Evolutionary conservation across 1,140 invertebrate species (phyloP).

Genomic region (Apis laboriosa): DNA sequence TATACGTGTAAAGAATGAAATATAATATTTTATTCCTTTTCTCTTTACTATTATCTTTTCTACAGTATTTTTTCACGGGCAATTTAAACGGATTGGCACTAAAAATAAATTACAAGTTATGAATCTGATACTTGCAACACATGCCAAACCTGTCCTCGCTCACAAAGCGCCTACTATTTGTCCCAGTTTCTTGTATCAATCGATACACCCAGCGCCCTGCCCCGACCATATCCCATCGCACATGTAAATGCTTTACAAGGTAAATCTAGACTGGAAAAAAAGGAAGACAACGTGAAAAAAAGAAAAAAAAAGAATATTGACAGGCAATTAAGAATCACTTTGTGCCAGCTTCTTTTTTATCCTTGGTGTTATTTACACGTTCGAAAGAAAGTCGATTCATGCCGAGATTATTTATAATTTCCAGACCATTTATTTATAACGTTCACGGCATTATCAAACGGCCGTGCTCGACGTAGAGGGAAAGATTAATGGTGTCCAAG

Average conservation of each 20-base stretch:
- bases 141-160: not conserved
- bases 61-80: too few relatives aligned
- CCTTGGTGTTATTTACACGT: not conserved
- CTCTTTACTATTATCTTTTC: too few relatives aligned
- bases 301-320: not conserved
- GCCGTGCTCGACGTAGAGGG: too few relatives aligned
- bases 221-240: not conserved
- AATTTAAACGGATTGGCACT: too few relatives aligned
- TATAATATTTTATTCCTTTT: too few relatives aligned
- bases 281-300: not conserved
- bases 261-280: not conserved
- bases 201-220: not conserved
- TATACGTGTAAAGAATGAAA: too few relatives aligned
- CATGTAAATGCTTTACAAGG: not conserved
- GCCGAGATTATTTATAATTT: conserved; percentile 29
- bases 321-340: conserved; percentile 33
- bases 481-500: not conserved
- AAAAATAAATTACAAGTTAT: too few relatives aligned
- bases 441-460: not conserved
- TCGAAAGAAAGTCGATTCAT: conserved; percentile 12
- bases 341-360: conserved; percentile 1
- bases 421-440: conserved; percentile 36
- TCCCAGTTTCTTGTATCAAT: conserved; percentile 4
- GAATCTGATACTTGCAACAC: not conserved
- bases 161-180: not conserved